Evolutionary conservation across 1,140 invertebrate genomes (phyloP), one percentile per base, ranked within the genome.

Genomic region (Mya arenaria): DNA sequence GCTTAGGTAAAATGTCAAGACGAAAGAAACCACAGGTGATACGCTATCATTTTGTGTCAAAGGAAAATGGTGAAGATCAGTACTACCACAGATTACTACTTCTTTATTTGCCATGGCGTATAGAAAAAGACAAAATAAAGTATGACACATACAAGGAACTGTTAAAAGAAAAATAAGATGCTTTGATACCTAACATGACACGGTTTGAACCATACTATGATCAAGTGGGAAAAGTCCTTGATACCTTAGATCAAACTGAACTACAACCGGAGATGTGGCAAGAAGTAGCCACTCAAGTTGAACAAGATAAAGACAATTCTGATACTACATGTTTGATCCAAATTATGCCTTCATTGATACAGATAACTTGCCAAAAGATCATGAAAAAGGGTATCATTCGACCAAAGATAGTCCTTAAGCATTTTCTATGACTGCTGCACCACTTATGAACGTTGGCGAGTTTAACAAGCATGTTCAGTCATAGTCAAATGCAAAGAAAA

Each of bases 241-340:
- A 68, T 6, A 55, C 39, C 8, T 79, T 79, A 28, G 77, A 79
- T 68, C 65, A 62, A 5, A 17, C 37, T 17, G 62, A 68, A 17
- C 37, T 58, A 25, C 63, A 68, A 79, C n/a, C 34, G 41, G 62
- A 79, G n/a, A 79, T 79, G 34, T 68, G 65, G 77, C 23, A 79
- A 68, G 74, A 78, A 65, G 56, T 78, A 34, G 74, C 62, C 19
- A 60, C 74, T 60, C 74, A 65, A 78, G 34, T 68, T 25, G 62
- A 69, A 56, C 48, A 69, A 68, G 65, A 79, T 1, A 66, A 30
- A 56, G 4, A 36, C 15, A 48, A 79, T 23, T 30, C 60, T 44
- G 41, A 44, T 44, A 71, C 17, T 41, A 52, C n/a, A 23, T 32
- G 34, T 36, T 66, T 23, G 68, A 71, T 48, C 37, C 5, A 28